These are phyloP conservation scores for Napeogenes sylphis DNA, from an alignment of 2,888 invertebrate genomes.

Conservation along the genomic window DNA sequence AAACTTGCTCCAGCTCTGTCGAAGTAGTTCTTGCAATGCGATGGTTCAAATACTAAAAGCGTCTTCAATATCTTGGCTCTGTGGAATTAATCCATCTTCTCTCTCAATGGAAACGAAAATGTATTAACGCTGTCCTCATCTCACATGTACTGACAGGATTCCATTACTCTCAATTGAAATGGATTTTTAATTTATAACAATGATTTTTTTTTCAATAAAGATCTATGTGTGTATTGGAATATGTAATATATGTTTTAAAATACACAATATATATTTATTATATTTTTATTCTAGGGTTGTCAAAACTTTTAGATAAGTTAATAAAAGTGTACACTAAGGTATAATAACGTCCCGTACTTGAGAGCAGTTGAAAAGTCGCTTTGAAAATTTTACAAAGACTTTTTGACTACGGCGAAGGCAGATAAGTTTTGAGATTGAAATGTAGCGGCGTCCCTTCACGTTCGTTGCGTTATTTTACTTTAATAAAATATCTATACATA, in stretches of 20 bases:
- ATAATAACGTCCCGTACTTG: slow-evolving; percentile 1
- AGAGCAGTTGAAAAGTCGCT: not conserved
- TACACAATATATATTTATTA: not conserved
- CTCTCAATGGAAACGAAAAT: slow-evolving; percentile 41
- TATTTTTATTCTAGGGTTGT: not conserved
- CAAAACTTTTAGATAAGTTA: slow-evolving; percentile 4
- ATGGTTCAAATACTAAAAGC: slow-evolving; percentile 58
- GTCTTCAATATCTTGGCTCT: slow-evolving; percentile 61
- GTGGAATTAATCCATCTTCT: slow-evolving; percentile 71
- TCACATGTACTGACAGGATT: slow-evolving; percentile 13
- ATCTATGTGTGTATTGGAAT: not conserved
- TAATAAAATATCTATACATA: slow-evolving; percentile 4
- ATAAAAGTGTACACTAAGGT: slow-evolving; percentile 5
- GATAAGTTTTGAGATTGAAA: slow-evolving; percentile 52
- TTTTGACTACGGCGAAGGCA: slow-evolving; percentile 30
- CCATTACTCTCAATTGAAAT: slow-evolving; percentile 2
- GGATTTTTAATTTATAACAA: not conserved
- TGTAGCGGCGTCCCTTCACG: slow-evolving; percentile 41
- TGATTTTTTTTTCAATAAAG: not conserved
- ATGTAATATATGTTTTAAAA: not conserved
- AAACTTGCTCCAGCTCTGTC: slow-evolving; percentile 59
- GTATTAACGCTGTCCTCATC: slow-evolving; percentile 49
- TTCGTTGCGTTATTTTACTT: slow-evolving; percentile 26
- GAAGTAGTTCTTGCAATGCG: slow-evolving; percentile 62
- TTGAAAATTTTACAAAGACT: slow-evolving; percentile 1